Percentiles rank a stretch among this genome's conserved stretches.
Conservation (phyloP, 2,888 invertebrate species). For the Sinohyriopsis cumingii region DNA sequence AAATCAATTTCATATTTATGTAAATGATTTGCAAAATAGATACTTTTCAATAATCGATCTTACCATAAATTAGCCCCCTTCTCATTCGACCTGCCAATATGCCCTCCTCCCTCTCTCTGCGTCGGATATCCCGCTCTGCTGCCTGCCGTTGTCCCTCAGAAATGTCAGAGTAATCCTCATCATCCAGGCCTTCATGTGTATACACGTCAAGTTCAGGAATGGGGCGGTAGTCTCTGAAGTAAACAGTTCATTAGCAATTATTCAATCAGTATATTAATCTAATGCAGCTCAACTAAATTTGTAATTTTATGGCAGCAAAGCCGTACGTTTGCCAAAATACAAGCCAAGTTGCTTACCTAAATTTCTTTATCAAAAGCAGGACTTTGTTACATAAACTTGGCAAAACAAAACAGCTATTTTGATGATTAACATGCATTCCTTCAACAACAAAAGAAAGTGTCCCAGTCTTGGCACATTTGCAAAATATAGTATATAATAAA, state of each 20-base stretch:
- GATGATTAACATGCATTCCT: too few relatives aligned
- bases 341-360: too few relatives aligned
- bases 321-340: too few relatives aligned
- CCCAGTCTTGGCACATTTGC: too few relatives aligned
- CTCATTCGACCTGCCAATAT: slow-evolving; percentile 76
- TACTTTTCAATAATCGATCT: slow-evolving; percentile 23
- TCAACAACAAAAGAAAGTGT: too few relatives aligned
- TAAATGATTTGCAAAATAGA: neutral
- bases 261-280: neutral
- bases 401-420: too few relatives aligned
- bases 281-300: neutral
- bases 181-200: slow-evolving; percentile 88
- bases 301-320: too few relatives aligned
- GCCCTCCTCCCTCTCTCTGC: slow-evolving; percentile 82
- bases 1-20: neutral
- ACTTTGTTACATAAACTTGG: too few relatives aligned
- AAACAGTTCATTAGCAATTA: neutral
- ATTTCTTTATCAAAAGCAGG: too few relatives aligned
- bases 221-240: slow-evolving; percentile 90
- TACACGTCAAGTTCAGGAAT: slow-evolving; percentile 96
- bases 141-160: slow-evolving; percentile 89
- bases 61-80: slow-evolving; percentile 89
- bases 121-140: slow-evolving; percentile 91
- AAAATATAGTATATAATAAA: too few relatives aligned
- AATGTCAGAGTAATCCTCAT: slow-evolving; percentile 84